Evolutionary conservation across 2,888 invertebrate species (phyloP).

Genomic region (Chloroclystis v-ata): DNA sequence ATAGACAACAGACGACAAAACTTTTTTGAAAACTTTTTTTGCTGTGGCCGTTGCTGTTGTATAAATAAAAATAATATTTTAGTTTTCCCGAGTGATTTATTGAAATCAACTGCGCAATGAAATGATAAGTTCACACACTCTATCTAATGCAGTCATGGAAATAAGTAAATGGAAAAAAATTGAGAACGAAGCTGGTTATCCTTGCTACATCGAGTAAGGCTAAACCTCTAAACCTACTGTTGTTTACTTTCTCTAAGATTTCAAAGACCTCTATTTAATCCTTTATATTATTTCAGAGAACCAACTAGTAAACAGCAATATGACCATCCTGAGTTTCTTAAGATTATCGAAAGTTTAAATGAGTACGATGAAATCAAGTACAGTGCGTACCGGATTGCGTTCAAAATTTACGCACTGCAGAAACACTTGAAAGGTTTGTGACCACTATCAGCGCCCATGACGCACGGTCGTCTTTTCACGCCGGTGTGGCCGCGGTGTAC

Average conservation of each 20-base stretch:
- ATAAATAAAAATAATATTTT: too few relatives aligned
- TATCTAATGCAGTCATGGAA: conserved; percentile 39
- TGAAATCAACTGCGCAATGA: not conserved
- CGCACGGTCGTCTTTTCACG: too few relatives aligned
- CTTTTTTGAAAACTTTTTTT: conserved; percentile 42
- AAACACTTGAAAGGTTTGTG: conserved; percentile 74
- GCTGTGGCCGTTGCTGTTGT: conserved; percentile 40
- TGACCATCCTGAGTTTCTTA: conserved; percentile 80
- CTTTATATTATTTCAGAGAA: conserved; percentile 73
- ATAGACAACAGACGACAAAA: not conserved
- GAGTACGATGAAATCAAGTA: conserved; percentile 85
- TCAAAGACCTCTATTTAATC: not conserved
- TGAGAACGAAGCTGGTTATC: conserved; percentile 80
- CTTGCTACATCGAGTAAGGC: conserved; percentile 77
- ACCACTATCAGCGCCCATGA: too few relatives aligned
- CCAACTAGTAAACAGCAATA: conserved; percentile 69
- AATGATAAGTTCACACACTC: not conserved
- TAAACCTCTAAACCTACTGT: conserved; percentile 17
- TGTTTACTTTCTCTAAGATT: conserved; percentile 42
- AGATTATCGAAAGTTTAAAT: conserved; percentile 76
- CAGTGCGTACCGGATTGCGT: conserved; percentile 85
- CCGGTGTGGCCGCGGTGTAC: too few relatives aligned
- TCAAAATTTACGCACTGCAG: conserved; percentile 77
- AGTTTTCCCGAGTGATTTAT: not conserved
- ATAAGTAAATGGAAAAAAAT: conserved; percentile 72